Conservation (phyloP, 2,888 invertebrate species). For the Scaptomyza polygonia region DNA sequence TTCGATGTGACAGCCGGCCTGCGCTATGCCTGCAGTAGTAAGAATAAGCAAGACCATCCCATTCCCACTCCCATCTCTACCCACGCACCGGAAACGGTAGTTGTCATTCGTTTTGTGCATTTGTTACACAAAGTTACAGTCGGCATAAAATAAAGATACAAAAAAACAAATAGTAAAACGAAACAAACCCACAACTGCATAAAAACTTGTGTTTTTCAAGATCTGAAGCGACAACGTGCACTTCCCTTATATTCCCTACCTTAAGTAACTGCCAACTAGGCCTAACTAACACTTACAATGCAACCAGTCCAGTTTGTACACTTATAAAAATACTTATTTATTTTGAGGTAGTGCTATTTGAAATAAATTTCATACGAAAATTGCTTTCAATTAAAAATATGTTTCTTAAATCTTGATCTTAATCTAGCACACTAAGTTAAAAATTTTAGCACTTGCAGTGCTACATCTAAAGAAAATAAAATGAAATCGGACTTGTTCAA, state of each 20-base stretch:
- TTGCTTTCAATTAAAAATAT: too few species aligned
- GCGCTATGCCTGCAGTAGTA: slow-evolving; percentile 23
- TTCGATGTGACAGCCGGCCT: slow-evolving; percentile 82
- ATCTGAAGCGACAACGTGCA: slow-evolving; percentile 46
- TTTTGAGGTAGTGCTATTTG: too few species aligned
- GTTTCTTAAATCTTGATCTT: too few species aligned
- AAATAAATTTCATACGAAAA: too few species aligned
- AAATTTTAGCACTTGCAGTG: too few species aligned
- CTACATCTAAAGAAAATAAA: too few species aligned
- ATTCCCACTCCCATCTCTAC: not conserved
- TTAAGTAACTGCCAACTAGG: slow-evolving; percentile 38
- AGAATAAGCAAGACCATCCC: not conserved
- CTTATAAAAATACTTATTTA: not conserved
- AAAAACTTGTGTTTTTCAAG: slow-evolving; percentile 66
- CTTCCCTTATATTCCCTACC: slow-evolving; percentile 17
- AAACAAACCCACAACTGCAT: slow-evolving; percentile 64
- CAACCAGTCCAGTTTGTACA: not conserved
- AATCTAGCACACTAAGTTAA: too few species aligned
- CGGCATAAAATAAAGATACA: slow-evolving; percentile 46
- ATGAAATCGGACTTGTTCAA: too few species aligned
- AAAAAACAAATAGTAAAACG: slow-evolving; percentile 43
- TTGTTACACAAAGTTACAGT: slow-evolving; percentile 72
- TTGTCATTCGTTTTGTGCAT: slow-evolving; percentile 81
- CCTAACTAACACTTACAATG: slow-evolving; percentile 57
- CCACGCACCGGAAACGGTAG: slow-evolving; percentile 64